These are phyloP conservation scores for Otus scops DNA, from an alignment of 2,797 vertebrate species.

Conservation along the genomic window DNA sequence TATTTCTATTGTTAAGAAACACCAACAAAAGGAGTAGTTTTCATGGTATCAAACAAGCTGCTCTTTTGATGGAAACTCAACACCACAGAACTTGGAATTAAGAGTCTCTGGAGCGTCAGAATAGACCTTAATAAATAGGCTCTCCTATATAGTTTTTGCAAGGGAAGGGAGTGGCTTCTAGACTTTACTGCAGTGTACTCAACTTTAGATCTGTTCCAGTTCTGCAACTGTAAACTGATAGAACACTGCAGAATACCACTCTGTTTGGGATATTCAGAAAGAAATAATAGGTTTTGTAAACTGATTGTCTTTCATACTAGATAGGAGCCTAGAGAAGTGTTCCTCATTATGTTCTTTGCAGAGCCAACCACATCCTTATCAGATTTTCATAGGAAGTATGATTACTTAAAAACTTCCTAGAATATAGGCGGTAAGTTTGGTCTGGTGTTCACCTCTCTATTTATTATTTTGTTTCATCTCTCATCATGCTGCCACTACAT, in stretches of 20 bases:
- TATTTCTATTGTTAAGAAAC: neutral
- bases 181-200: neutral
- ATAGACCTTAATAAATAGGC: neutral
- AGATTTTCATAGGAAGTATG: neutral
- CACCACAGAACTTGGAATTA: neutral
- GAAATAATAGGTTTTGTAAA: neutral
- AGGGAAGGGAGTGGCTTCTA: neutral
- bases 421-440: neutral
- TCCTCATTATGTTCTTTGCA: neutral
- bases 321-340: neutral
- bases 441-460: neutral
- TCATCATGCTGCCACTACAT: neutral
- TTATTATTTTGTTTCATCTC: neutral
- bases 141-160: neutral
- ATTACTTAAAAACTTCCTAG: neutral
- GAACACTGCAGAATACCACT: neutral
- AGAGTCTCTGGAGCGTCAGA: neutral
- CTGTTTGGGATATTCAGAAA: neutral
- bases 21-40: neutral
- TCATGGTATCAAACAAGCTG: neutral
- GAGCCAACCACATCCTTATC: neutral
- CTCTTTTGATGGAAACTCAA: neutral
- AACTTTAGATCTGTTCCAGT: neutral
- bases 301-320: neutral
- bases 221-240: neutral